Evolutionary conservation across 2,888 invertebrate genomes (phyloP), one percentile per base, ranked within the genome.

Genomic region (Deilephila elpenor): DNA sequence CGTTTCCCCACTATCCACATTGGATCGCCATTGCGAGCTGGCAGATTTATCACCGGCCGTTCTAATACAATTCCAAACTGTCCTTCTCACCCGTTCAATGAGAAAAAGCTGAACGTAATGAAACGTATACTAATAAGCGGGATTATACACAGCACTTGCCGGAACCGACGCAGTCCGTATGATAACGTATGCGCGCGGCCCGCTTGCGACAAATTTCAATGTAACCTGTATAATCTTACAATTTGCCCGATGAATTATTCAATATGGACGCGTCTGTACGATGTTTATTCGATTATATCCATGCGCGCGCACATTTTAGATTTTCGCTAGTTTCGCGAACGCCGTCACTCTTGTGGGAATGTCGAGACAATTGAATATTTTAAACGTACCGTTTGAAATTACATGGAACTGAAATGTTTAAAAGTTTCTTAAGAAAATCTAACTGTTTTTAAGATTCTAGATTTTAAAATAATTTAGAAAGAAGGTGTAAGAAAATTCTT

Each of bases 241-340:
- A 93, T 93, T 91, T 91, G 90, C 89, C 82, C 82, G 79, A 89
- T 93, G 93, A 93, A 93, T 93, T 86, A 94, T 94, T 89, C 93
- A 94, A 86, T 84, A 87, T 85, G 84, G 87, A 82, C 78, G 84
- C 81, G 83, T 83, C 77, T 79, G 73, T 80, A 79, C 84, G 83
- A 85, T 88, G 88, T 89, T 87, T 89, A 88, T 91, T 88, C 89
- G 88, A 91, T 90, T 87, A 88, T 83, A 82, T 80, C 77, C 83
- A 71, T 56, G 44, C 51, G 44, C 11, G 67, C 67, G 20, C 25
- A 64, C 64, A 25, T 44, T 51, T 67, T 67, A 67, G 67, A 67
- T 67, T 67, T 67, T 67, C 44, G 67, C 67, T 67, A 67, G 44
- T 44, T 44, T 51, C 64, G 14, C 37, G 20, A 17, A 19, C 25